A percentile compares a stretch with the other conserved stretches of the same genome.
phyloP scores from a whole-genome alignment of 2,113 vertebrate genomes.

The Notothenia rossii region DNA sequence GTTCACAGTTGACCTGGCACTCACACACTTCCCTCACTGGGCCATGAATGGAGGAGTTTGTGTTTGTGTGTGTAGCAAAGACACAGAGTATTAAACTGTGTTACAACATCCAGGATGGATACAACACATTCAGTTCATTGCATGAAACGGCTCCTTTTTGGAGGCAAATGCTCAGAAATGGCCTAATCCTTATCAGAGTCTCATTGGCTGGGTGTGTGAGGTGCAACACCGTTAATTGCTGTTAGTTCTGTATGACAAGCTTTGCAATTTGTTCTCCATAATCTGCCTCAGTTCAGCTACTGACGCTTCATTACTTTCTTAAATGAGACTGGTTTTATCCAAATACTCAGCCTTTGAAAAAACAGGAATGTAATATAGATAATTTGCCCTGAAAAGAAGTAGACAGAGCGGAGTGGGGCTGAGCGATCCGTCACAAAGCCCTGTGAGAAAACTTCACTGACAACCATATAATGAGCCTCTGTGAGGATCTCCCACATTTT shows the following conservation, averaged over 20 bases:
- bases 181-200: slow-evolving; percentile 24
- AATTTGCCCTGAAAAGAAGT: slow-evolving; percentile 59
- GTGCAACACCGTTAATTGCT: slow-evolving; percentile 18
- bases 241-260: slow-evolving; percentile 39
- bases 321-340: slow-evolving; percentile 50
- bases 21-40: slow-evolving; percentile 35
- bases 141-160: slow-evolving; percentile 5
- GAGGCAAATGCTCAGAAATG: slow-evolving; percentile 24
- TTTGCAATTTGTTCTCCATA: slow-evolving; percentile 49
- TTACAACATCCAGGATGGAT: slow-evolving; percentile 8
- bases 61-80: slow-evolving; percentile 16
- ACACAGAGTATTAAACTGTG: slow-evolving; percentile 3
- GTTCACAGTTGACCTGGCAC: slow-evolving; percentile 76
- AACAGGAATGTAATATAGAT: slow-evolving; percentile 55
- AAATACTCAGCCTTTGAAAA: slow-evolving; percentile 17
- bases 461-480: slow-evolving; percentile 75
- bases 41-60: slow-evolving; percentile 31
- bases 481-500: slow-evolving; percentile 68
- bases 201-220: slow-evolving; percentile 2
- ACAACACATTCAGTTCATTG: neutral
- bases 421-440: slow-evolving; percentile 60
- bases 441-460: slow-evolving; percentile 73
- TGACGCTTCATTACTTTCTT: slow-evolving; percentile 52
- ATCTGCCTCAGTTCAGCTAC: slow-evolving; percentile 47
- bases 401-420: slow-evolving; percentile 32